These are phyloP conservation scores for Saccopteryx bilineata DNA, from an alignment of 2,113 vertebrate genomes.

Conservation along the genomic window DNA sequence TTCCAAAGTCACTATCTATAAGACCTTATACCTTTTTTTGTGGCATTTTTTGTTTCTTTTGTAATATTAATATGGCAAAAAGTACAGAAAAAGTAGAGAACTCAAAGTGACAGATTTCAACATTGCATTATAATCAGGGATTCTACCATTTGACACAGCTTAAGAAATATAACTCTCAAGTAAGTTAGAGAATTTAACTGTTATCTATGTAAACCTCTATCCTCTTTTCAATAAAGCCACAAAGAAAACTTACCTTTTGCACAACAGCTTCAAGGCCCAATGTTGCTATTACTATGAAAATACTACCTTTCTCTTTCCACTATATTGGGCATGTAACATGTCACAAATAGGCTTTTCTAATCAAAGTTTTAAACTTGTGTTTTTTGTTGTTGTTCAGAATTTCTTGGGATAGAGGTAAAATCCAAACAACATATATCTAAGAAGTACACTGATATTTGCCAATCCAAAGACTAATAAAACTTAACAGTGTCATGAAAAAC, in stretches of 20 bases:
- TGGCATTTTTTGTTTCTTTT: constrained; percentile 51
- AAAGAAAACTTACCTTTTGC: constrained; percentile 80
- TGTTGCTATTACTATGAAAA: constrained; percentile 69
- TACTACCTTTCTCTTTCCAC: neutral
- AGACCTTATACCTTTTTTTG: constrained; percentile 29
- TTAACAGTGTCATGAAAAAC: constrained; percentile 66
- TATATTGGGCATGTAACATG: neutral
- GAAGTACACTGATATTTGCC: constrained; percentile 36
- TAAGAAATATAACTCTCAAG: constrained; percentile 20
- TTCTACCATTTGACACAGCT: constrained; percentile 9
- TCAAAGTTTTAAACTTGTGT: constrained; percentile 4
- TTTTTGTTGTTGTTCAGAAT: neutral
- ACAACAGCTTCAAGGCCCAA: constrained; percentile 65
- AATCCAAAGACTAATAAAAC: constrained; percentile 61
- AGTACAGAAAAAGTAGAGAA: constrained; percentile 18
- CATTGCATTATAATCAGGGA: constrained; percentile 26
- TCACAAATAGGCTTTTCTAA: constrained; percentile 61
- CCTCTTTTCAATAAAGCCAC: constrained; percentile 60
- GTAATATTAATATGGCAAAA: constrained; percentile 53
- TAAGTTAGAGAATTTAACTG: constrained; percentile 19
- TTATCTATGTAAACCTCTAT: neutral
- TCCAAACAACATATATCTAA: constrained; percentile 56
- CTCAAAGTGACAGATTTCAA: constrained; percentile 56
- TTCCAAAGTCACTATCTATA: constrained; percentile 58
- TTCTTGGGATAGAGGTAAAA: constrained; percentile 25